Base-by-base conservation (phyloP, 1,140 invertebrate species). In the Ceratina japonica region DNA sequence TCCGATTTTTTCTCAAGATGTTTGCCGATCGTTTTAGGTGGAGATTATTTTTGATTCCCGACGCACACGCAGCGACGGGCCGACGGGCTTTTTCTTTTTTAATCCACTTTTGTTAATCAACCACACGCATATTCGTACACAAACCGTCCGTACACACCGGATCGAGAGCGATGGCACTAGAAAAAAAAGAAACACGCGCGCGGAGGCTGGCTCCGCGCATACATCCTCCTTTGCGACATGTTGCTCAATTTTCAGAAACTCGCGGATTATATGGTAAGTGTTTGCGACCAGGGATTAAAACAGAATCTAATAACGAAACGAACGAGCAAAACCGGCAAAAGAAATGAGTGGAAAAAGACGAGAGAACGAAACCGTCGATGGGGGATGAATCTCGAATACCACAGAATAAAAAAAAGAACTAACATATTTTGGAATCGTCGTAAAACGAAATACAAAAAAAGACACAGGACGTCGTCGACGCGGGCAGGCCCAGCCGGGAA, bases 161-260 rank as follows among this genome's bases (percentile, higher is more conserved):
- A 16, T 16, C 54, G 54, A 56, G 13, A 56, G 37, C 54, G 54
- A 13, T 18, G 2, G 18, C 12, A 54, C 12, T 13, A 54, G 52
- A 56, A 56, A 56, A 16, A 49, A 49, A 27, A 62, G 10, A 24
- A 27, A 27, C n/a, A 63, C 27, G 49, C 24, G 37, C 20, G 16
- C 16, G 74, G 52, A 76, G 69, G 37, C 20, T 13, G 62, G 52
- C 15, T 56, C 54, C 16, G n/a, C 7, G 5, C 16, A 27, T 51
- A 37, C 44, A 81, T 77, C 31, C 73, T 78, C 69, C 68, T 73
- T 78, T 83, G 80, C 74, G 58, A 75, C 52, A 54, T 66, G 59
- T 79, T 64, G 44, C 69, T 79, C 79, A 64, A 77, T 79, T 81
- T 82, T 83, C 80, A 78, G 81, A 83, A 81, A 81, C 80, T 69